These are phyloP conservation scores for Choreutis nemorana DNA, from an alignment of 2,888 invertebrate species.

Conservation along the genomic window DNA sequence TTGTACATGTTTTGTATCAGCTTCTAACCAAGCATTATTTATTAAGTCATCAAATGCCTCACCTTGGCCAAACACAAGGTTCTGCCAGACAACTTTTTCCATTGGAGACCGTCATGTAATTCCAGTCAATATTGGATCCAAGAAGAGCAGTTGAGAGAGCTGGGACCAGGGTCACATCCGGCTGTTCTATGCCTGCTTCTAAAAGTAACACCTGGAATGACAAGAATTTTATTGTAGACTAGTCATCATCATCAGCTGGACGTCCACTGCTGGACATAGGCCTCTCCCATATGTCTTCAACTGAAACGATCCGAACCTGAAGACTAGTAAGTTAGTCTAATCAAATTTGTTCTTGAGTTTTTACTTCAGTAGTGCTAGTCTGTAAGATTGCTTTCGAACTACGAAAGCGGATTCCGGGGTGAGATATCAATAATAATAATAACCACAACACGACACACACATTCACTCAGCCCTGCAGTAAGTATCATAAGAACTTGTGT, in stretches of 20 bases:
- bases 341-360: too few species aligned
- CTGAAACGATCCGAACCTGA: not conserved
- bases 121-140: slow-evolving; percentile 72
- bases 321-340: not conserved
- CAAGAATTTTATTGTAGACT: not conserved
- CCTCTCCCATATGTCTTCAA: not conserved
- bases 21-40: too few species aligned
- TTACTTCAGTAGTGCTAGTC: too few species aligned
- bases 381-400: too few species aligned
- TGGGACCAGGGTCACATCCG: slow-evolving; percentile 68
- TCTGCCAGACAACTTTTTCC: slow-evolving; percentile 64
- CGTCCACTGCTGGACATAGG: not conserved
- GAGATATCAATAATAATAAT: too few species aligned
- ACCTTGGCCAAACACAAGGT: slow-evolving; percentile 64
- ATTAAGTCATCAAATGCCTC: too few species aligned
- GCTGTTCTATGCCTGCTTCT: slow-evolving; percentile 72
- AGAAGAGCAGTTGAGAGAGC: slow-evolving; percentile 62
- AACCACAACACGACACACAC: too few species aligned
- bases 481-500: too few species aligned
- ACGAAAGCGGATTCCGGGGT: too few species aligned
- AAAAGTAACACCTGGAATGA: slow-evolving; percentile 64
- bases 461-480: too few species aligned
- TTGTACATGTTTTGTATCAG: too few species aligned
- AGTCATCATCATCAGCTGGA: not conserved
- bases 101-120: slow-evolving; percentile 67